Evolutionary conservation across 2,113 vertebrate species (phyloP).

Genomic region (Gymnogyps californianus): DNA sequence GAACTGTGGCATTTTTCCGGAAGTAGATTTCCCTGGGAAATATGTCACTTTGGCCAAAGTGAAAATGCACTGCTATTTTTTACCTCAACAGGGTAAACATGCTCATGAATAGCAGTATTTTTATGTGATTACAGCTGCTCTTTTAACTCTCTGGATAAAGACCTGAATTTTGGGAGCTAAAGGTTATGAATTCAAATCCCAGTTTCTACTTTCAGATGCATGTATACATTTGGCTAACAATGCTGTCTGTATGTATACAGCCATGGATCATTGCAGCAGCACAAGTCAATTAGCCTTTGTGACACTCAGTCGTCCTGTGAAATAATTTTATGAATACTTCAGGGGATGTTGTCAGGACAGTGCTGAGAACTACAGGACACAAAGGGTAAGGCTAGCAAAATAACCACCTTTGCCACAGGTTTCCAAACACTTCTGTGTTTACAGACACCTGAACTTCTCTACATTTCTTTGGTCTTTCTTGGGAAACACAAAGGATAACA

Average conservation of each 20-base stretch:
- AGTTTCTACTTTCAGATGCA: neutral
- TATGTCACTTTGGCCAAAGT: neutral
- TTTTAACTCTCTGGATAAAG: slow-evolving; percentile 7
- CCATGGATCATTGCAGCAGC: slow-evolving; percentile 16
- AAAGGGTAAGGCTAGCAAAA: slow-evolving; percentile 5
- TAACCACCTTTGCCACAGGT: slow-evolving; percentile 4
- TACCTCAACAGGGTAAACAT: neutral
- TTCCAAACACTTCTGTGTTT: neutral
- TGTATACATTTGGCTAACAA: slow-evolving; percentile 8
- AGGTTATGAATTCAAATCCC: slow-evolving; percentile 29
- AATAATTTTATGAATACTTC: slow-evolving; percentile 52
- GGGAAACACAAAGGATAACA: neutral
- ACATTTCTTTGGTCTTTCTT: neutral
- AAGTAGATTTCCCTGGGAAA: neutral
- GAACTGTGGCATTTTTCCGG: neutral
- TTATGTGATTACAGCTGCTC: neutral
- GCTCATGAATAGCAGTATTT: neutral
- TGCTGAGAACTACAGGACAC: neutral
- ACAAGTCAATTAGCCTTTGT: slow-evolving; percentile 60
- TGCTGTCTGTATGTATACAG: neutral
- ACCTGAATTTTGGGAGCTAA: neutral
- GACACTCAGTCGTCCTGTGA: neutral
- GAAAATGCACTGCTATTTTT: neutral
- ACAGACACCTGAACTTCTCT: neutral
- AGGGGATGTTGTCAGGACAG: neutral